Conservation (phyloP, 2,888 invertebrate species). For the Drosophila kuntzei region DNA sequence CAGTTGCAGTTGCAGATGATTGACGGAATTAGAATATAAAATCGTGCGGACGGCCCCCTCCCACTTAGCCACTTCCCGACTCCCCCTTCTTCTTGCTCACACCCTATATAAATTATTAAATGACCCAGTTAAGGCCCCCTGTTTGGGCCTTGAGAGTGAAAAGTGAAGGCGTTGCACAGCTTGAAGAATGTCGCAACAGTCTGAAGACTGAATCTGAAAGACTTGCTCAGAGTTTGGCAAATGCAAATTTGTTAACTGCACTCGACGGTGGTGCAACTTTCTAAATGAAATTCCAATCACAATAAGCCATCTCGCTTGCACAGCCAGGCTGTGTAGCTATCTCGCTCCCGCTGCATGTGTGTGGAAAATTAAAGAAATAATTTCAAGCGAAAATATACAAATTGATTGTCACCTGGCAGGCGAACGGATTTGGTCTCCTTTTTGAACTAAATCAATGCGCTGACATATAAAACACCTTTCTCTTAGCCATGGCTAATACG, state of each 20-base stretch:
- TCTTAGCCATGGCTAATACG: slow-evolving; percentile 52
- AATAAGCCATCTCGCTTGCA: slow-evolving; percentile 26
- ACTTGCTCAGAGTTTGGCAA: slow-evolving; percentile 71
- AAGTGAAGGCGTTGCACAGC: slow-evolving; percentile 74
- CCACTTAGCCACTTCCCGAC: neutral
- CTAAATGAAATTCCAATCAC: slow-evolving; percentile 77
- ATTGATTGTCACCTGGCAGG: slow-evolving; percentile 83
- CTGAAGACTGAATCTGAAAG: slow-evolving; percentile 16
- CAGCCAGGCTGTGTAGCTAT: neutral
- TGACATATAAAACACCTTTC: slow-evolving; percentile 63
- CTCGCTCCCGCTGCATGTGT: slow-evolving; percentile 54
- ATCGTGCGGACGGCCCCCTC: slow-evolving; percentile 56
- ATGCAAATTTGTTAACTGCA: slow-evolving; percentile 70
- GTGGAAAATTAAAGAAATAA: slow-evolving; percentile 83
- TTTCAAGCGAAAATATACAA: slow-evolving; percentile 81
- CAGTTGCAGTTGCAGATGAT: slow-evolving; percentile 78
- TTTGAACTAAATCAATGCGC: slow-evolving; percentile 65
- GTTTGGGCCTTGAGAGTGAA: slow-evolving; percentile 55
- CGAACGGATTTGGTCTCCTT: slow-evolving; percentile 38
- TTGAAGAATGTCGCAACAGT: slow-evolving; percentile 75
- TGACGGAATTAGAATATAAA: slow-evolving; percentile 83
- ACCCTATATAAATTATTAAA: slow-evolving; percentile 72
- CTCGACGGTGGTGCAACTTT: slow-evolving; percentile 65
- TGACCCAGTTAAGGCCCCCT: slow-evolving; percentile 75
- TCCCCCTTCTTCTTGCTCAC: neutral